Conservation (phyloP, 2,797 vertebrate genomes). For the Chloroceryle inda region DNA sequence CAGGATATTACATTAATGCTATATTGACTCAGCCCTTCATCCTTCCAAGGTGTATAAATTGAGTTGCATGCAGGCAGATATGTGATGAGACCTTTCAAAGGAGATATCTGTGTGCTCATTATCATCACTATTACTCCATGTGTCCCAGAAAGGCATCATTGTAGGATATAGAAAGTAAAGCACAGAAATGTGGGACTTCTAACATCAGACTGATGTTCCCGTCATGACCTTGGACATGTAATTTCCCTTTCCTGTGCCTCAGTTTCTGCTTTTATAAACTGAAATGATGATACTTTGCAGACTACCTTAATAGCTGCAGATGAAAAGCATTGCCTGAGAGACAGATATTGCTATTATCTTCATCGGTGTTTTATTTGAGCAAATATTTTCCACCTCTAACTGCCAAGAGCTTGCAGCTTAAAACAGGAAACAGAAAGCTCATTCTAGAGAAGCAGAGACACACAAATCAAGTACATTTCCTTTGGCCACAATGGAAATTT, state of each 20-base stretch:
- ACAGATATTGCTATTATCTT: neutral
- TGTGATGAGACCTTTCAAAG: conserved; percentile 49
- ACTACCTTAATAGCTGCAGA: neutral
- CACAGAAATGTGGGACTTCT: neutral
- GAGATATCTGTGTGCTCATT: conserved; percentile 9
- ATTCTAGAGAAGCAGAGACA: neutral
- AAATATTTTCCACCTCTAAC: neutral
- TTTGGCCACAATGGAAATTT: neutral
- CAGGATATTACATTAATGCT: conserved; percentile 48
- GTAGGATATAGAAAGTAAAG: neutral
- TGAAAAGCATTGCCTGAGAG: neutral
- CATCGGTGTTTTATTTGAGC: neutral
- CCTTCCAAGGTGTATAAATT: conserved; percentile 45
- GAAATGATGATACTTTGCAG: conserved; percentile 4
- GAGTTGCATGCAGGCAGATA: neutral
- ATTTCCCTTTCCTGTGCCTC: conserved; percentile 18
- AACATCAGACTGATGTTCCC: neutral
- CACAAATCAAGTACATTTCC: neutral
- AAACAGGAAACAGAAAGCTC: neutral
- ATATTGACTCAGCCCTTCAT: conserved; percentile 57
- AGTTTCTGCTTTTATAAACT: conserved; percentile 45
- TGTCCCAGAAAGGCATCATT: neutral
- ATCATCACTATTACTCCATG: neutral
- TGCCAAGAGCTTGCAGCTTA: neutral
- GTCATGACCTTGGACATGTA: neutral